Evolutionary conservation across 2,113 vertebrate genomes (phyloP).

Genomic region (Leptobrachium leishanense): DNA sequence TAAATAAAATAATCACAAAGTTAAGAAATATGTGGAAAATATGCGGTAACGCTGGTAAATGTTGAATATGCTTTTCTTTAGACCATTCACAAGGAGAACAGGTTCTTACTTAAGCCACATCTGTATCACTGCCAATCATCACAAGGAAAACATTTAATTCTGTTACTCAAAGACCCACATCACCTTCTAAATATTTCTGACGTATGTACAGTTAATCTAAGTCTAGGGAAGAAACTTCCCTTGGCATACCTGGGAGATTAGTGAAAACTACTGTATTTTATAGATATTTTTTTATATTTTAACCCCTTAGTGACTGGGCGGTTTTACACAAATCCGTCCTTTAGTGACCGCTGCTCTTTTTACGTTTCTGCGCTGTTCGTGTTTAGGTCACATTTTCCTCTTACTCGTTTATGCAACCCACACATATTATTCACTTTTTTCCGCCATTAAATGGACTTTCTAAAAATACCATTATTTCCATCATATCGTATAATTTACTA

Average conservation of each 20-base stretch:
- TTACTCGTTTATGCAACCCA: too few relatives aligned
- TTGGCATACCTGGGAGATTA: slow-evolving; percentile 12
- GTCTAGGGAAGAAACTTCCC: slow-evolving; percentile 27
- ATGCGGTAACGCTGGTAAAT: slow-evolving; percentile 53
- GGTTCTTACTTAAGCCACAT: slow-evolving; percentile 53
- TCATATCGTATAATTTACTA: too few relatives aligned
- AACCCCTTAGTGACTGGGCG: too few relatives aligned
- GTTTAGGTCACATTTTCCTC: too few relatives aligned
- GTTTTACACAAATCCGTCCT: too few relatives aligned
- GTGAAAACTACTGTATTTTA: not conserved
- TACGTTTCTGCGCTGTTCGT: too few relatives aligned
- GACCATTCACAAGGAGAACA: slow-evolving; percentile 53
- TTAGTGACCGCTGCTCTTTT: too few relatives aligned
- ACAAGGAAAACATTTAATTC: slow-evolving; percentile 55
- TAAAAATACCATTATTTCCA: too few relatives aligned
- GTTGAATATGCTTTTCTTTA: slow-evolving; percentile 54
- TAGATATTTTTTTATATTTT: not conserved
- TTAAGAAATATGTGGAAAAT: slow-evolving; percentile 55
- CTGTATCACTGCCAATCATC: slow-evolving; percentile 52
- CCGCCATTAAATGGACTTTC: too few relatives aligned
- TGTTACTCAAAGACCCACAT: slow-evolving; percentile 45
- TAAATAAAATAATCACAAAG: slow-evolving; percentile 58
- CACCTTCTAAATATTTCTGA: slow-evolving; percentile 47
- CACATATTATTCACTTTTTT: too few relatives aligned
- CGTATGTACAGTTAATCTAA: slow-evolving; percentile 34